Conservation (phyloP, 2,113 vertebrate species). For the Campylorhamphus procurvoides region DNA sequence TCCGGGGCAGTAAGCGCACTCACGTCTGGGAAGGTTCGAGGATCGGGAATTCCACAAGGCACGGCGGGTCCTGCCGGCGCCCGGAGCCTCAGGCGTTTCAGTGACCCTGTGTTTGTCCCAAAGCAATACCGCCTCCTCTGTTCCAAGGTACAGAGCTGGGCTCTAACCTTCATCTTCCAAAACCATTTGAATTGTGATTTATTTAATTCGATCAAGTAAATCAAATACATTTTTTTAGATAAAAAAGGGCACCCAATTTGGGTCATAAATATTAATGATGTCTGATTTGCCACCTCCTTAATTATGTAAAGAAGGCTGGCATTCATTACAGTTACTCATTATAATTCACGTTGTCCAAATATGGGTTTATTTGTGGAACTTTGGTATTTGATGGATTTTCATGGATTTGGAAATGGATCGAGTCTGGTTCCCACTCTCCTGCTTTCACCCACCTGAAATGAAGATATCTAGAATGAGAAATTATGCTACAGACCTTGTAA, state of each 20-base stretch:
- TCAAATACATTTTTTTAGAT: background rate
- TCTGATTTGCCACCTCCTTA: background rate
- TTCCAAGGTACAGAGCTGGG: background rate
- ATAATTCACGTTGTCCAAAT: slow-evolving; percentile 30
- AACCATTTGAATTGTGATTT: background rate
- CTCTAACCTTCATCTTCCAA: background rate
- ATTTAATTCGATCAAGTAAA: background rate
- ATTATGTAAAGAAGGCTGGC: background rate
- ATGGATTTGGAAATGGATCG: background rate
- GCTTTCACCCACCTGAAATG: background rate
- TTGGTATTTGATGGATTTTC: background rate
- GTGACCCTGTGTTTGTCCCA: background rate
- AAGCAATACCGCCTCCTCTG: background rate
- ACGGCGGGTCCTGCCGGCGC: background rate
- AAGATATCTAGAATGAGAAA: background rate
- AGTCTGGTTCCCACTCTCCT: background rate
- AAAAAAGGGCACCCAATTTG: background rate
- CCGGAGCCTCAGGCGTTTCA: background rate
- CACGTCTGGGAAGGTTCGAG: background rate
- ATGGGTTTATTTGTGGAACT: background rate
- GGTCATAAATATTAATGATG: background rate
- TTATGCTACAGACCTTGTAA: background rate
- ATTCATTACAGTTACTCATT: background rate
- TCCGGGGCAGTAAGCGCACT: background rate
- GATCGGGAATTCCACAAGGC: background rate